These are phyloP conservation scores for Dreissena rostriformis DNA, from an alignment of 1,140 invertebrate species.

Conservation along the genomic window DNA sequence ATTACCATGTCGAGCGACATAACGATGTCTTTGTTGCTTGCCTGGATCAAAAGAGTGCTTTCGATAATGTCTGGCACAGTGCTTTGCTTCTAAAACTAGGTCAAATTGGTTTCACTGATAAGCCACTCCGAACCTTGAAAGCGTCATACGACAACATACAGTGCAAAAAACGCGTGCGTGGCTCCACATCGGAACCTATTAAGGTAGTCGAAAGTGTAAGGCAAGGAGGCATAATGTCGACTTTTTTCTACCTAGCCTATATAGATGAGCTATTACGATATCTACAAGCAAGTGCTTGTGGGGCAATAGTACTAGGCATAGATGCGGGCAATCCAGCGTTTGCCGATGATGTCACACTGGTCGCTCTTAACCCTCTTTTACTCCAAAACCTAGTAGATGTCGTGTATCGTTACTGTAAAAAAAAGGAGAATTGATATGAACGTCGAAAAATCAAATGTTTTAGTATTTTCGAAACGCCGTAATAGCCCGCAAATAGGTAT, in stretches of 20 bases:
- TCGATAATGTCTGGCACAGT: background rate
- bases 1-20: background rate
- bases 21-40: background rate
- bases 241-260: background rate
- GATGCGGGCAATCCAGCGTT: background rate
- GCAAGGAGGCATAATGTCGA: background rate
- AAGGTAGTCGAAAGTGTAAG: background rate
- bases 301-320: background rate
- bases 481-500: no score
- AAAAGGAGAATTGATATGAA: no score
- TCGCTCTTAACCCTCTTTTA: background rate
- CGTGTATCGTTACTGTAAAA: no score
- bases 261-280: background rate
- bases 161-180: background rate
- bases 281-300: background rate
- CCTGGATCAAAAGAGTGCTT: background rate
- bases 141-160: background rate
- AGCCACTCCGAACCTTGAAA: background rate
- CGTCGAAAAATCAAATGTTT: no score
- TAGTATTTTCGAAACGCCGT: no score
- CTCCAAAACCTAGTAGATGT: no score
- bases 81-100: background rate
- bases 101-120: background rate
- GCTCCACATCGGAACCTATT: background rate
- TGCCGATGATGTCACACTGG: background rate